Percentiles rank a stretch among this genome's conserved stretches.
Evolutionary conservation across 2,888 invertebrate genomes (phyloP).

Genomic region (Ceratothoa steindachneri): DNA sequence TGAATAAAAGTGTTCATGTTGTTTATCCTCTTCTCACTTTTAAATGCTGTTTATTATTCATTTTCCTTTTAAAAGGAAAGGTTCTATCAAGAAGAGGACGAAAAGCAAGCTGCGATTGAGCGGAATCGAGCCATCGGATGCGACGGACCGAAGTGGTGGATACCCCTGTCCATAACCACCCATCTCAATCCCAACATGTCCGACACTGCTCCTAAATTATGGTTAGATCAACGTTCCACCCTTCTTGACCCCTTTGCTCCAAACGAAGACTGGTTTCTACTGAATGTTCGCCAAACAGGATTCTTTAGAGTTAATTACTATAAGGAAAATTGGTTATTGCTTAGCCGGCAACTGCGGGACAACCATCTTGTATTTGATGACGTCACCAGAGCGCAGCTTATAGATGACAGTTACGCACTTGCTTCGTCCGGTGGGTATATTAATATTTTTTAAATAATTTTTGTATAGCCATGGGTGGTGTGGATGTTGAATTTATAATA

Average conservation of each 20-base stretch:
- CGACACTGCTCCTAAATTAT: conserved; percentile 57
- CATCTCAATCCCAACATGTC: conserved; percentile 56
- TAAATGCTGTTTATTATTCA: too few species aligned
- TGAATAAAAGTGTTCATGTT: too few species aligned
- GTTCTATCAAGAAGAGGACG: conserved; percentile 25
- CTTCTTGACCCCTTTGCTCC: not conserved
- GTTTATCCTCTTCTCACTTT: too few species aligned
- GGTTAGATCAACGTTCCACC: conserved; percentile 55
- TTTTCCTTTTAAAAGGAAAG: not conserved
- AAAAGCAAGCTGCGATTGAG: conserved; percentile 62
- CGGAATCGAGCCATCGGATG: conserved; percentile 54
- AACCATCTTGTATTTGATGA: conserved; percentile 65
- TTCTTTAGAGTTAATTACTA: conserved; percentile 69
- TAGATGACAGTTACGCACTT: conserved; percentile 64
- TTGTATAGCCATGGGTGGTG: too few species aligned
- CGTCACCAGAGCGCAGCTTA: conserved; percentile 77
- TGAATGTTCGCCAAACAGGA: conserved; percentile 79
- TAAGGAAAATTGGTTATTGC: conserved; percentile 67
- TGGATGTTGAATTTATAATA: too few species aligned
- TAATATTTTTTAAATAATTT: too few species aligned
- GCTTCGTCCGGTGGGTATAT: not conserved
- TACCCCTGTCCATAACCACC: conserved; percentile 62
- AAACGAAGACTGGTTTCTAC: conserved; percentile 66
- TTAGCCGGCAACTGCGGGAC: conserved; percentile 64
- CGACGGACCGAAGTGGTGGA: conserved; percentile 58